A percentile compares a stretch with the other conserved stretches of the same genome.
These are phyloP conservation scores for Orestias chungarensis DNA, from an alignment of 2,797 vertebrate genomes.

Conservation along the genomic window DNA sequence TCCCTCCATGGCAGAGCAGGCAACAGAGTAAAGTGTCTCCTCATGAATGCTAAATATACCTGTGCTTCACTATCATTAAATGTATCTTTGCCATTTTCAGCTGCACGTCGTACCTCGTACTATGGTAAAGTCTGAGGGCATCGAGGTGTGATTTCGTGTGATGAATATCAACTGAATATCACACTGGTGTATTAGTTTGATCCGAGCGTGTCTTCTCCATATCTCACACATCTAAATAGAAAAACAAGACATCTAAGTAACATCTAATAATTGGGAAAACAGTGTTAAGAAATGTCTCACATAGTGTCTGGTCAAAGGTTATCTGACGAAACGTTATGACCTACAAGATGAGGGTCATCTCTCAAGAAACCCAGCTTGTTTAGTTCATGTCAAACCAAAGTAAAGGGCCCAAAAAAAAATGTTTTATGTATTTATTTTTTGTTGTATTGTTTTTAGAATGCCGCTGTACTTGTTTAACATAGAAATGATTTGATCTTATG, in stretches of 20 bases:
- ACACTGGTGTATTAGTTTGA: constrained; percentile 15
- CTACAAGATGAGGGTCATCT: constrained; percentile 4
- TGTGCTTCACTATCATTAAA: constrained; percentile 75
- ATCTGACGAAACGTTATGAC: background rate
- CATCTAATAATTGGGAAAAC: background rate
- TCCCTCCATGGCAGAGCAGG: constrained; percentile 56
- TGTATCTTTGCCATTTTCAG: constrained; percentile 72
- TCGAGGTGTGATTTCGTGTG: constrained; percentile 55
- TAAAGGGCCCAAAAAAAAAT: background rate
- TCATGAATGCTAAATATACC: constrained; percentile 79
- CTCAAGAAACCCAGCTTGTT: background rate
- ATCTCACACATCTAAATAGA: constrained; percentile 13
- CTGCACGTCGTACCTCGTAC: constrained; percentile 60
- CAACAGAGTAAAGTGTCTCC: constrained; percentile 48
- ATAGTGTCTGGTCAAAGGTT: background rate
- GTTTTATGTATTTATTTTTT: background rate
- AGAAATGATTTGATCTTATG: background rate
- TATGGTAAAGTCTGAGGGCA: constrained; percentile 56
- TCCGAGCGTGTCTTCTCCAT: constrained; percentile 25
- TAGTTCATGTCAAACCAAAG: background rate
- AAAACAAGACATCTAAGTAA: constrained; percentile 8
- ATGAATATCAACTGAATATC: constrained; percentile 60
- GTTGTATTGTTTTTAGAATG: background rate
- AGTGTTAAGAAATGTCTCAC: constrained; percentile 15
- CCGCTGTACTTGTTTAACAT: background rate